Conservation (phyloP, 2,888 invertebrate genomes). For the Phymatocera aterrima region DNA sequence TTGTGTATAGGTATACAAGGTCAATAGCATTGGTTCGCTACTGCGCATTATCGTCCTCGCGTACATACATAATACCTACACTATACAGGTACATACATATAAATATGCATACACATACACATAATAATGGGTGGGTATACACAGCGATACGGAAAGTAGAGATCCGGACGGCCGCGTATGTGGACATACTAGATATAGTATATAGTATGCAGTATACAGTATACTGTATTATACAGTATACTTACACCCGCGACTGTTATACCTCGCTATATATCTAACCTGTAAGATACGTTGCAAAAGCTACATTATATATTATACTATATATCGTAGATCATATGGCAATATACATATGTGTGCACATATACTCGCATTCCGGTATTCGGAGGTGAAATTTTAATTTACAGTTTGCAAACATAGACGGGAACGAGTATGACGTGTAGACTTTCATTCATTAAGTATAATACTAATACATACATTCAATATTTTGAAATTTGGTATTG, state of each 20-base stretch:
- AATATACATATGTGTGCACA: too few species aligned
- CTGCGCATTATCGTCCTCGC: slow-evolving; percentile 61
- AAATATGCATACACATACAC: too few species aligned
- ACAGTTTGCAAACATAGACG: neutral
- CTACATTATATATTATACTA: neutral
- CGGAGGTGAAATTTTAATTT: neutral
- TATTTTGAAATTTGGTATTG: too few species aligned
- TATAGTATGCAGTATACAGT: too few species aligned
- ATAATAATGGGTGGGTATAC: too few species aligned
- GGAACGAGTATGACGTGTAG: too few species aligned
- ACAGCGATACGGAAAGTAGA: slow-evolving; percentile 22
- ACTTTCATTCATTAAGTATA: neutral
- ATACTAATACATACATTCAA: too few species aligned
- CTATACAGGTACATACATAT: too few species aligned
- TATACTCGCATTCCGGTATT: neutral
- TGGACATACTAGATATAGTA: too few species aligned
- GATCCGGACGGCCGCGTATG: slow-evolving; percentile 12
- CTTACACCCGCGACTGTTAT: neutral
- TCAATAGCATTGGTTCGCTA: slow-evolving; percentile 64
- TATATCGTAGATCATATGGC: neutral
- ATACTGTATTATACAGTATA: too few species aligned
- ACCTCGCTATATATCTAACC: neutral
- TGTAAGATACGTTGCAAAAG: neutral
- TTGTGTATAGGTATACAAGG: slow-evolving; percentile 59
- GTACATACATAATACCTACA: too few species aligned